A percentile compares a stretch with the other conserved stretches of the same genome.
Evolutionary conservation across 2,797 vertebrate species (phyloP).

Genomic region (Leptodactylus fallax): DNA sequence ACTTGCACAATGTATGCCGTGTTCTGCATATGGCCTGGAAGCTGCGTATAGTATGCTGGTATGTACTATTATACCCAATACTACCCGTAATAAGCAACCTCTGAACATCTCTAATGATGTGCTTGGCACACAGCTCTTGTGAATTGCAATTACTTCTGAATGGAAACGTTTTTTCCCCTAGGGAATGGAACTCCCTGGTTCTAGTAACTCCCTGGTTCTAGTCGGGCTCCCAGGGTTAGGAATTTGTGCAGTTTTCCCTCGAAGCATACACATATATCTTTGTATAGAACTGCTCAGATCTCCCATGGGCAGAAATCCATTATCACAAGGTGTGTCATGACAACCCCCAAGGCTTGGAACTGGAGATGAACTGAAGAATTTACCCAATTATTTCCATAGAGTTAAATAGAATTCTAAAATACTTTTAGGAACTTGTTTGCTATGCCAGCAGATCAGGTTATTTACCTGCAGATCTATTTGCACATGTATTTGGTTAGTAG

Average conservation of each 20-base stretch:
- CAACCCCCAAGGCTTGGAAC: not conserved
- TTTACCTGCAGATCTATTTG: too few relatives aligned
- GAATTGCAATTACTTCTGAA: slow-evolving; percentile 11
- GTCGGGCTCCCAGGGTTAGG: slow-evolving; percentile 8
- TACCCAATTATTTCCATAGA: not conserved
- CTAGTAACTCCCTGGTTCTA: not conserved
- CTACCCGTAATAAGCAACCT: not conserved
- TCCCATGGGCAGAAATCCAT: slow-evolving; percentile 10
- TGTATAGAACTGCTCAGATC: not conserved
- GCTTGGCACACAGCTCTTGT: not conserved
- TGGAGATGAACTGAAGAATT: slow-evolving; percentile 1
- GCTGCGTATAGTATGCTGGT: not conserved
- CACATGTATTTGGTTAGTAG: too few relatives aligned
- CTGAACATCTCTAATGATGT: not conserved
- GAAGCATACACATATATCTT: not conserved
- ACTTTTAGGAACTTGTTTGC: not conserved
- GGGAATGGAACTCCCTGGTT: not conserved
- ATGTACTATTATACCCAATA: not conserved
- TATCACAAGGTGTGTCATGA: slow-evolving; percentile 12
- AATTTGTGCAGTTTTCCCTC: not conserved
- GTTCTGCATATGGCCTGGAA: not conserved
- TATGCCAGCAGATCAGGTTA: not conserved
- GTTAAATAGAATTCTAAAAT: not conserved
- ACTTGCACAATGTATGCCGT: too few relatives aligned
- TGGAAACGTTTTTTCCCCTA: not conserved